Conservation (phyloP, 2,113 vertebrate species). For the Chloropsis hardwickii region DNA sequence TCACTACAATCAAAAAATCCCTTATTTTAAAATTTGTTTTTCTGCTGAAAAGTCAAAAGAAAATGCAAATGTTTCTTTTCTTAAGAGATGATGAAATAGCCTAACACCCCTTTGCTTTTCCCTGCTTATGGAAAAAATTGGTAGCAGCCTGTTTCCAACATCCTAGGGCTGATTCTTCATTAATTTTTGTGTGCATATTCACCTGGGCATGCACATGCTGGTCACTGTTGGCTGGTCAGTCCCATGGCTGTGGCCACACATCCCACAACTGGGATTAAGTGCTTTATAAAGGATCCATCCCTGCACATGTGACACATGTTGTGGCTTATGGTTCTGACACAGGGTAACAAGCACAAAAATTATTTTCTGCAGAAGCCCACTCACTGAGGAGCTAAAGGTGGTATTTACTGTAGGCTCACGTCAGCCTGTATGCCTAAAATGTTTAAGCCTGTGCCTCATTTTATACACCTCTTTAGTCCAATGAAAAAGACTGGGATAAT, state of each 20-base stretch:
- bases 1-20: background rate
- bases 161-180: background rate
- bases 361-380: background rate
- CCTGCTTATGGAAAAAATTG: background rate
- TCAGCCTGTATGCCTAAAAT: background rate
- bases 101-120: background rate
- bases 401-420: background rate
- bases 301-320: rapidly evolving
- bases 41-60: background rate
- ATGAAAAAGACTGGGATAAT: background rate
- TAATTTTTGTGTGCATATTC: background rate
- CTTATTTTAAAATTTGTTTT: background rate
- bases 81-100: background rate
- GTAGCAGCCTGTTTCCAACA: background rate
- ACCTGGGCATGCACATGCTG: rapidly evolving
- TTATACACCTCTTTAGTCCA: background rate
- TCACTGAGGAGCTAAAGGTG: background rate
- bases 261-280: background rate
- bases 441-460: background rate
- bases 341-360: background rate
- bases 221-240: background rate
- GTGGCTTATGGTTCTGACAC: background rate
- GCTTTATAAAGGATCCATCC: background rate
- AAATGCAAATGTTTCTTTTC: background rate
- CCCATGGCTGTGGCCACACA: rapidly evolving